A percentile compares a stretch with the other conserved stretches of the same genome.
These are phyloP conservation scores for Mimumesa dahlbomi DNA, from an alignment of 2,888 invertebrate genomes.

Conservation along the genomic window DNA sequence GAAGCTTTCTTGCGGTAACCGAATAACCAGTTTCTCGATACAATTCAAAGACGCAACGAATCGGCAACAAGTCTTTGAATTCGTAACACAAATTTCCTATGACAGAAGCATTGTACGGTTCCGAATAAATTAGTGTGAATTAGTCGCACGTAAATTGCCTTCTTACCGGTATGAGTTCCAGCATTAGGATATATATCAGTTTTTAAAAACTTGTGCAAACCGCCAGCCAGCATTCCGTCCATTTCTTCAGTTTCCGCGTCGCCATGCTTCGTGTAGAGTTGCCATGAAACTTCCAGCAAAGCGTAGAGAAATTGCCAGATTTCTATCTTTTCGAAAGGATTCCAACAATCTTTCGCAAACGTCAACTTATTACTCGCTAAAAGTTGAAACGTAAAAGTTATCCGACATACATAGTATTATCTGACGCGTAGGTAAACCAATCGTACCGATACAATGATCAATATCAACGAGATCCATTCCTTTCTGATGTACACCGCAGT, in stretches of 20 bases:
- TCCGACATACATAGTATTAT: not conserved
- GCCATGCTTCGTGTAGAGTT: conserved; percentile 79
- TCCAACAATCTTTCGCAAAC: conserved; percentile 79
- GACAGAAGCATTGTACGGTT: too few relatives aligned
- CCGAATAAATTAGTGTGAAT: too few relatives aligned
- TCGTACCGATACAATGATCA: conserved; percentile 80
- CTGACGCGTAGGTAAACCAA: too few relatives aligned
- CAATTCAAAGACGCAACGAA: conserved; percentile 80
- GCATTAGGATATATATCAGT: conserved; percentile 80
- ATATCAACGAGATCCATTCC: conserved; percentile 82
- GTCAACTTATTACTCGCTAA: conserved; percentile 53
- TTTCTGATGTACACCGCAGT: conserved; percentile 82
- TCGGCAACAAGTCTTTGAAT: conserved; percentile 77
- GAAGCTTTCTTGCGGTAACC: conserved; percentile 79
- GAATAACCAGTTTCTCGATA: conserved; percentile 81
- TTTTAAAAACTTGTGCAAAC: conserved; percentile 82
- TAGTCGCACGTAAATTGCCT: not conserved
- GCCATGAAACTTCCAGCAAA: conserved; percentile 81
- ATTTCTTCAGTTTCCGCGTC: conserved; percentile 77
- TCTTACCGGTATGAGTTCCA: conserved; percentile 80
- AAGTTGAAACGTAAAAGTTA: not conserved
- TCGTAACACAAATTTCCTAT: conserved; percentile 47
- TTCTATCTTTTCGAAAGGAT: conserved; percentile 84
- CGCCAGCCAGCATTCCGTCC: conserved; percentile 81
- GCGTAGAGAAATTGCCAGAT: conserved; percentile 85